These are phyloP conservation scores for Drosophila tripunctata DNA, from an alignment of 2,888 invertebrate genomes.

Conservation along the genomic window DNA sequence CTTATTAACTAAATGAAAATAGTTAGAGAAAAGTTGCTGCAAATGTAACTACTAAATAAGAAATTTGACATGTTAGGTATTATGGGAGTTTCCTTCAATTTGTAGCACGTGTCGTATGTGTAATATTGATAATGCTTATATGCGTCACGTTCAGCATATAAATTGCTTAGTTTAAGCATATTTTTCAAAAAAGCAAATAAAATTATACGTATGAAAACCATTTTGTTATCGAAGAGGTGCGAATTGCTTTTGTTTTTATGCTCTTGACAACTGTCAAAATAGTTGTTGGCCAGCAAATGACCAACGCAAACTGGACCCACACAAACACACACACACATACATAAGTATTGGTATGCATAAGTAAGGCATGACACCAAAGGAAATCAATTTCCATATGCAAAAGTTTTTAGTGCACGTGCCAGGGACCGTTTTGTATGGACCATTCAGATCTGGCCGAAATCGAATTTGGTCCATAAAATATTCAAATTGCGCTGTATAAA, in stretches of 20 bases:
- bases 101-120: conserved; percentile 51
- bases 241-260: conserved; percentile 77
- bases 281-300: conserved; percentile 52
- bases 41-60: conserved; percentile 4
- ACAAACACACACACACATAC: conserved; percentile 31
- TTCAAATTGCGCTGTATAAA: conserved; percentile 78
- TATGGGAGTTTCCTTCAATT: conserved; percentile 28
- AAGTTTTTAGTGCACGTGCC: conserved; percentile 76
- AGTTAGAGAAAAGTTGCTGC: not conserved
- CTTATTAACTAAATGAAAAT: not conserved
- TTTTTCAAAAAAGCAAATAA: conserved; percentile 26
- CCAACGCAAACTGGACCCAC: conserved; percentile 35
- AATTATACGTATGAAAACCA: conserved; percentile 5
- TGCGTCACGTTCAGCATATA: conserved; percentile 79
- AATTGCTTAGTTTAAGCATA: conserved; percentile 80
- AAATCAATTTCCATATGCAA: conserved; percentile 81
- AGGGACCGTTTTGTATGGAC: conserved; percentile 10
- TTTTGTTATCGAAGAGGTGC: conserved; percentile 55
- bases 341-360: conserved; percentile 36
- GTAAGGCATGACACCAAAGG: conserved; percentile 62
- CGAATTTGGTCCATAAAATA: conserved; percentile 78
- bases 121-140: conserved; percentile 42
- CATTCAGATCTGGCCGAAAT: conserved; percentile 41
- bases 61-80: not conserved
- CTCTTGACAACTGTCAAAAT: conserved; percentile 76